A percentile compares a stretch with the other conserved stretches of the same genome.
Evolutionary conservation across 2,797 vertebrate genomes (phyloP).

Genomic region (Arnoldichthys spilopterus): DNA sequence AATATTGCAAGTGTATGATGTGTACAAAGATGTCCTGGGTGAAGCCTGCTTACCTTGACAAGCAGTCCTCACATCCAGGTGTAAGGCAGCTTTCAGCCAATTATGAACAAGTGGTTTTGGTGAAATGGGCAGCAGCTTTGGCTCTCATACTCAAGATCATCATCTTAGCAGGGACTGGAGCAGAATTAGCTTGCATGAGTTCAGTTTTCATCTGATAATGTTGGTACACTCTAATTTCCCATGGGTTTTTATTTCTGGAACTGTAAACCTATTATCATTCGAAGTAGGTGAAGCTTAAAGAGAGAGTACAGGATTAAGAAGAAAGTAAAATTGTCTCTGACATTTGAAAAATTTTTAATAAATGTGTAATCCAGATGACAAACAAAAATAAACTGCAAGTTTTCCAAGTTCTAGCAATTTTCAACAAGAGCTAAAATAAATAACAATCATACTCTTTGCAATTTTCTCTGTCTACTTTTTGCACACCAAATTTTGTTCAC

Average conservation of each 20-base stretch:
- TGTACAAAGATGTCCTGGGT: background rate
- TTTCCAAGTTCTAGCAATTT: background rate
- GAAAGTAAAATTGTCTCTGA: slow-evolving; percentile 46
- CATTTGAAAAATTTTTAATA: background rate
- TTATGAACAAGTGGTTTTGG: slow-evolving; percentile 58
- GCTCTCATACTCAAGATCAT: slow-evolving; percentile 67
- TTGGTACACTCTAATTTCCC: slow-evolving; percentile 69
- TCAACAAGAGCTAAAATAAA: background rate
- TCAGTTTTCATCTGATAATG: slow-evolving; percentile 66
- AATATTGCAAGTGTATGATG: background rate
- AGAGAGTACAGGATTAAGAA: slow-evolving; percentile 51
- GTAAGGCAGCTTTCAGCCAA: slow-evolving; percentile 59
- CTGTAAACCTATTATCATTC: slow-evolving; percentile 72
- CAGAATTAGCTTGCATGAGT: slow-evolving; percentile 49
- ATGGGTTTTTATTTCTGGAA: slow-evolving; percentile 66
- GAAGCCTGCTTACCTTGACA: background rate
- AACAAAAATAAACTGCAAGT: background rate
- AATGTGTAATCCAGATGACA: slow-evolving; percentile 7
- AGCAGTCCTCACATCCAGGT: slow-evolving; percentile 13
- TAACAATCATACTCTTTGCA: background rate
- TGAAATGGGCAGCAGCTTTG: slow-evolving; percentile 62
- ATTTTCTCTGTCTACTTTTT: background rate
- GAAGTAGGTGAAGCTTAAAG: slow-evolving; percentile 59
- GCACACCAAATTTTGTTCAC: background rate
- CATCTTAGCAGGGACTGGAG: slow-evolving; percentile 33